Conservation (phyloP, 1,140 invertebrate species). For the Arctopsyche grandis region DNA sequence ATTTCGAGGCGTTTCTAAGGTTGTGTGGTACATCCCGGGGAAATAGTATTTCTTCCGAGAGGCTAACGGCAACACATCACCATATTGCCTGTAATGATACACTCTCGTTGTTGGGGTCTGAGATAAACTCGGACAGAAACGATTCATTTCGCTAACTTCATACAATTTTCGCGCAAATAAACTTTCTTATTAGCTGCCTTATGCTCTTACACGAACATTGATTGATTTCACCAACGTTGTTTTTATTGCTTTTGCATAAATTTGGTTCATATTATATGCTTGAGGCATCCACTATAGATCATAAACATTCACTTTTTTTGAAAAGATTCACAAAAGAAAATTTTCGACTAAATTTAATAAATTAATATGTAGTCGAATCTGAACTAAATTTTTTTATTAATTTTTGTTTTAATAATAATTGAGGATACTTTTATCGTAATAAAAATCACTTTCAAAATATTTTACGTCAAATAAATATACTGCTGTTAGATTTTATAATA, state of each 20-base stretch:
- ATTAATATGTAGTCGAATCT: no score
- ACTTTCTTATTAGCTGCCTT: slow-evolving; percentile 20
- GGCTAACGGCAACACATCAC: neutral
- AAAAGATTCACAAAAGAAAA: no score
- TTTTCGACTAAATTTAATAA: no score
- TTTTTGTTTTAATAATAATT: no score
- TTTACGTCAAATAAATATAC: no score
- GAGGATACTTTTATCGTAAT: no score
- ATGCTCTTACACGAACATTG: slow-evolving; percentile 10
- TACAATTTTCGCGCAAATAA: slow-evolving; percentile 36
- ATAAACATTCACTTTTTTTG: no score
- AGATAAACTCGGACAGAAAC: slow-evolving; percentile 32
- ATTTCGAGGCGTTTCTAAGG: no score
- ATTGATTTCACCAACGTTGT: slow-evolving; percentile 23
- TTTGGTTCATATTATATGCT: neutral
- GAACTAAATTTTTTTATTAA: no score
- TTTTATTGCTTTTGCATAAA: neutral
- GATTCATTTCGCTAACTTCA: slow-evolving; percentile 22
- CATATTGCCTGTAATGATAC: slow-evolving; percentile 29
- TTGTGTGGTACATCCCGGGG: no score
- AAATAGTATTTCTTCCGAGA: neutral
- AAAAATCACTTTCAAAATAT: no score
- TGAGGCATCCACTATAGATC: neutral
- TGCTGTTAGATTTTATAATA: no score
- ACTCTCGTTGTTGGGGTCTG: neutral